Evolutionary conservation across 2,113 vertebrate species (phyloP).

Genomic region (Ornithorhynchus anatinus): DNA sequence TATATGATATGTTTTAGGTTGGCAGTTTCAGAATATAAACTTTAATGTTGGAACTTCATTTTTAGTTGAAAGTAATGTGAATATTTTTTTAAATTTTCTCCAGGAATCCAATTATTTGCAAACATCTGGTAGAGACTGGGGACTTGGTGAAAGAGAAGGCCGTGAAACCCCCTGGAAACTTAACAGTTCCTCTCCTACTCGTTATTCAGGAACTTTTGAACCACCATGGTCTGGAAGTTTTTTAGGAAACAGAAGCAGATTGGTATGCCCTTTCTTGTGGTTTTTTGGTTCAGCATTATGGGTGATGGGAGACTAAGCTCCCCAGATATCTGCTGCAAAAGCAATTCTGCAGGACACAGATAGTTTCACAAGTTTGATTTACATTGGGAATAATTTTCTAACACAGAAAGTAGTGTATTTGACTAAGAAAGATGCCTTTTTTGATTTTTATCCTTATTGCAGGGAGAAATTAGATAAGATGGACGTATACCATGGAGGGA

Average conservation of each 20-base stretch:
- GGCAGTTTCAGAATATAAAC: too few relatives aligned
- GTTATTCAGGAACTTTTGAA: conserved; percentile 71
- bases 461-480: too few relatives aligned
- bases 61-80: not conserved
- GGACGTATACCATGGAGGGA: too few relatives aligned
- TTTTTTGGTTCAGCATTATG: not conserved
- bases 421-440: too few relatives aligned
- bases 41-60: too few relatives aligned
- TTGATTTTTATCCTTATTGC: too few relatives aligned
- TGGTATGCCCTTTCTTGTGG: conserved; percentile 68
- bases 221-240: conserved; percentile 73
- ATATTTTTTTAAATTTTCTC: conserved; percentile 13
- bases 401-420: too few relatives aligned
- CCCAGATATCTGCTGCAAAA: too few relatives aligned
- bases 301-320: not conserved
- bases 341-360: too few relatives aligned
- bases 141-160: conserved; percentile 71
- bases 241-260: conserved; percentile 77
- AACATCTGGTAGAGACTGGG: conserved; percentile 77
- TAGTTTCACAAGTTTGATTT: too few relatives aligned
- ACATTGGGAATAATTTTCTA: too few relatives aligned
- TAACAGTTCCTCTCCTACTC: conserved; percentile 69
- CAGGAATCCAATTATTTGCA: conserved; percentile 74
- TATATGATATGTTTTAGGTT: too few relatives aligned
- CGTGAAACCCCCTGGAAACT: conserved; percentile 78